Percentiles rank a stretch among this genome's conserved stretches.
Conservation (phyloP, 2,888 invertebrate genomes). For the Mesorhabditis belari region DNA sequence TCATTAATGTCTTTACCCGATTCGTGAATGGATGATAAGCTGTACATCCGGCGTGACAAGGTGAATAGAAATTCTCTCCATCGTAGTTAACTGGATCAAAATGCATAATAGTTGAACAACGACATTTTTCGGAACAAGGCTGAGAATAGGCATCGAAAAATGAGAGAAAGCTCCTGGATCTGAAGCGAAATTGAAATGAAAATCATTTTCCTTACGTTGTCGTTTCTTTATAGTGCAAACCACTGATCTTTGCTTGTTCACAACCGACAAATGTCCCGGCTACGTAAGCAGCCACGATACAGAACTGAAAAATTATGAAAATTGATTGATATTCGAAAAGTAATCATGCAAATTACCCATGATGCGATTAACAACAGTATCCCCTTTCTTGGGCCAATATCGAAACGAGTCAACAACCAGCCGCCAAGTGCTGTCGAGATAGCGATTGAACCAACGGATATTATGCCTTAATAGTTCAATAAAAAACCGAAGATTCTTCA, state of each 20-base stretch:
- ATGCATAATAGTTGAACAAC: constrained; percentile 20
- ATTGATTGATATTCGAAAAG: background rate
- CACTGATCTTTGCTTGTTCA: constrained; percentile 20
- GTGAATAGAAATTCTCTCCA: constrained; percentile 65
- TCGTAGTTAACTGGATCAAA: constrained; percentile 64
- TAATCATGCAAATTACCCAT: constrained; percentile 26
- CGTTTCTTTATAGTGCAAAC: constrained; percentile 13
- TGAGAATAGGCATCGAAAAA: background rate
- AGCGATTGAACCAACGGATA: constrained; percentile 41
- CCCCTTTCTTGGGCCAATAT: constrained; percentile 27
- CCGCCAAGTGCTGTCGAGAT: constrained; percentile 41
- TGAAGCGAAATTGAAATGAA: background rate
- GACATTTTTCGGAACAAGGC: constrained; percentile 15
- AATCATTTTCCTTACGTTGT: background rate
- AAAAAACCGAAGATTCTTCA: background rate
- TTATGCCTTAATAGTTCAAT: constrained; percentile 19
- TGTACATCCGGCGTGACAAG: constrained; percentile 69
- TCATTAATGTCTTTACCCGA: constrained; percentile 9
- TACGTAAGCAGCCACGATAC: constrained; percentile 19
- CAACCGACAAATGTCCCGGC: constrained; percentile 32
- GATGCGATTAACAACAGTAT: constrained; percentile 25
- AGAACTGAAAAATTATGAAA: background rate
- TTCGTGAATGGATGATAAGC: constrained; percentile 16
- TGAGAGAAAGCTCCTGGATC: background rate
- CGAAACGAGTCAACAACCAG: constrained; percentile 29